Conservation (phyloP, 2,113 vertebrate species). For the Ranitomeya imitator region DNA sequence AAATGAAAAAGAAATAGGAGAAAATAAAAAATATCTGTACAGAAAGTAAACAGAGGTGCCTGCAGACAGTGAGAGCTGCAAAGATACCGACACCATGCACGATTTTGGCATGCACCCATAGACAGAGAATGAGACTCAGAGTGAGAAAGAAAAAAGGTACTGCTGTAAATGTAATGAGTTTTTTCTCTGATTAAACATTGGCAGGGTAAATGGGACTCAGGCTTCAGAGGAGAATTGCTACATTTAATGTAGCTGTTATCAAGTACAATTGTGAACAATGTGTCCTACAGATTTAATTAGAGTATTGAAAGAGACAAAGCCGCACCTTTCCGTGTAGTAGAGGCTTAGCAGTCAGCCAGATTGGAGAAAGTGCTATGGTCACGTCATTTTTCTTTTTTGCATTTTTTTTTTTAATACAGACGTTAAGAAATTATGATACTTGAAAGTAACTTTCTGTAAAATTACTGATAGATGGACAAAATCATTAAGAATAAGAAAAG, state of each 20-base stretch:
- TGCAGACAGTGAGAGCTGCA: slow-evolving; percentile 62
- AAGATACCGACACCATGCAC: slow-evolving; percentile 78
- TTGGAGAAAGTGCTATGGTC: neutral
- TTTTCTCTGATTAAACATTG: slow-evolving; percentile 30
- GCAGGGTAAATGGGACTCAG: neutral
- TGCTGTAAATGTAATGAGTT: slow-evolving; percentile 24
- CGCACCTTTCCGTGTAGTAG: neutral
- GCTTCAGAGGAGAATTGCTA: neutral
- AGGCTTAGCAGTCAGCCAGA: neutral
- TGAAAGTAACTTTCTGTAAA: neutral
- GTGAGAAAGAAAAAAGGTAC: slow-evolving; percentile 18
- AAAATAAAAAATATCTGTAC: slow-evolving; percentile 10
- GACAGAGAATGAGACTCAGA: slow-evolving; percentile 11
- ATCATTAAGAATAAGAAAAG: neutral
- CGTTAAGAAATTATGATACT: neutral
- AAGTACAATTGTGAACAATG: neutral
- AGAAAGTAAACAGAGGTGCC: slow-evolving; percentile 31
- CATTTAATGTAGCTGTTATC: slow-evolving; percentile 19
- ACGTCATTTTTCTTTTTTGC: neutral
- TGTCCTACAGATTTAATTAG: slow-evolving; percentile 5
- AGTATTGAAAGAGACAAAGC: neutral
- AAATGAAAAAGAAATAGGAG: slow-evolving; percentile 6
- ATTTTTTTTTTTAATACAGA: neutral
- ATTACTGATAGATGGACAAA: neutral
- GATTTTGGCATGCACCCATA: slow-evolving; percentile 73